Evolutionary conservation across 2,113 vertebrate genomes (phyloP).

Genomic region (Tringa solitaria): DNA sequence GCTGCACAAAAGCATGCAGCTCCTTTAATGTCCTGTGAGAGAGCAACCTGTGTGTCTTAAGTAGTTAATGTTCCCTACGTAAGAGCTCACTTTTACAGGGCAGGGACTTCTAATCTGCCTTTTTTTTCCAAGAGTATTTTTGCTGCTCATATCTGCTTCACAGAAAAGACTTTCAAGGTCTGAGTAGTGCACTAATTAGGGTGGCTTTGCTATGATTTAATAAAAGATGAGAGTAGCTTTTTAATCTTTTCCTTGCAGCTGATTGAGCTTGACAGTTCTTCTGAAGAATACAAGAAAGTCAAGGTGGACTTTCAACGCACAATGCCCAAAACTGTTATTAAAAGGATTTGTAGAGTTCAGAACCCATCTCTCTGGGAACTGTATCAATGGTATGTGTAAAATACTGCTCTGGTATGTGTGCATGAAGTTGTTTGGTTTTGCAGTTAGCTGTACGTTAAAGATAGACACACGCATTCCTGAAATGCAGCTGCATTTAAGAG

Average conservation of each 20-base stretch:
- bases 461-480: background rate
- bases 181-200: background rate
- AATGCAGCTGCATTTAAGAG: background rate
- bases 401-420: background rate
- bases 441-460: background rate
- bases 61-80: background rate
- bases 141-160: background rate
- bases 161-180: background rate
- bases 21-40: background rate
- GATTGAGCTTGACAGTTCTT: conserved; percentile 64
- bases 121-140: background rate
- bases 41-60: background rate
- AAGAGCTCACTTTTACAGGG: background rate
- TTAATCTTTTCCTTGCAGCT: conserved; percentile 66
- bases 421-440: background rate
- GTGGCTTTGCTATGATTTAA: background rate
- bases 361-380: conserved; percentile 84
- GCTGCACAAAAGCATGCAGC: background rate
- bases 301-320: conserved; percentile 74
- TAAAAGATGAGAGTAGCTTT: background rate
- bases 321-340: conserved; percentile 70
- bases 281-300: conserved; percentile 74
- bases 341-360: conserved; percentile 81
- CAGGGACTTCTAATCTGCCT: background rate
- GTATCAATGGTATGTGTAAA: conserved; percentile 81